Evolutionary conservation across 2,113 vertebrate species (phyloP), one percentile per base, ranked within the genome.

Genomic region (Gracilinanus agilis): DNA sequence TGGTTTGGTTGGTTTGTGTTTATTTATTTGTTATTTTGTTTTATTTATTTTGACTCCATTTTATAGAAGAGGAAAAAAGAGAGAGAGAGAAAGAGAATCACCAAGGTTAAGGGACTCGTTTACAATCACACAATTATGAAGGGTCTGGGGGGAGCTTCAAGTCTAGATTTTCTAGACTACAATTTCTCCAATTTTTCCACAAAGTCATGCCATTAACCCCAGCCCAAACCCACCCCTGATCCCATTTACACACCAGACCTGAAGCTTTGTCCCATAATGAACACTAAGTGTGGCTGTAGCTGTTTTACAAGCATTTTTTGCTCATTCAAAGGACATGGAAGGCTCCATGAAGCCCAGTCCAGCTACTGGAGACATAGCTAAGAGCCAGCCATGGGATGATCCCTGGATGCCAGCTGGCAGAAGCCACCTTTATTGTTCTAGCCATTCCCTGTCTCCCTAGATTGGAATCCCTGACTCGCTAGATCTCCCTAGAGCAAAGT

Each of bases 191-290:
- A 75, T 75, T 75, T 75, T 75, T n/a, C 34, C 5, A n/a, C 13
- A n/a, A n/a, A n/a, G 4, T 75, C 67, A n/a, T 75, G 16, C 34
- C 95, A 94, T 94, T 93, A n/a, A 96, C 56, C 24, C 29, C 58
- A 93, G 91, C 53, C 92, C 92, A 67, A 21, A 24, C 34, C 56
- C 40, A 83, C 9, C 12, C 75, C 56, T 12, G 13, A 29, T 1
- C 56, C 53, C 54, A 8, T 12, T 75, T n/a, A 54, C 25, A 83
- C 0, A 23, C 23, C 10, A 24, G 83, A 61, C 44, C 49, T 34
- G 91, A 34, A 58, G 25, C 90, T 61, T 89, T 7, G 83, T 24
- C 27, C 55, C 49, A 91, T 7, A 24, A 29, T 29, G 58, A 61
- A 29, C 25, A 9, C 10, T 9, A 61, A 61, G 58, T 61, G 12